These are phyloP conservation scores for Cuniculus paca DNA, from an alignment of 2,797 vertebrate genomes.

Conservation along the genomic window DNA sequence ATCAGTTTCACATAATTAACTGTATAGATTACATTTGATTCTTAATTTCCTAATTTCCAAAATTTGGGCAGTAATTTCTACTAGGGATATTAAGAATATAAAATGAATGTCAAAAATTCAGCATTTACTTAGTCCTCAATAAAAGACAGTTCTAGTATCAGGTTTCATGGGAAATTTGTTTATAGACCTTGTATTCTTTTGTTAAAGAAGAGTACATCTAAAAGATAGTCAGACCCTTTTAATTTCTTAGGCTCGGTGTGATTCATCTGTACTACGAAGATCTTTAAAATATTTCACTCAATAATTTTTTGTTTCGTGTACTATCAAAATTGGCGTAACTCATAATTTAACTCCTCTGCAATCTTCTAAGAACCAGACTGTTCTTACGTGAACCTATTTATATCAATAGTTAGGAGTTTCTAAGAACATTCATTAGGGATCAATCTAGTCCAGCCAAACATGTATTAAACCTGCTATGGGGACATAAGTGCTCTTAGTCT, in stretches of 20 bases:
- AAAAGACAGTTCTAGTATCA: not conserved
- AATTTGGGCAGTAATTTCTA: not conserved
- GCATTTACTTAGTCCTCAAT: not conserved
- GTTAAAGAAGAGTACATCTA: not conserved
- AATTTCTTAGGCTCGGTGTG: not conserved
- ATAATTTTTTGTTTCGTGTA: conserved; percentile 23
- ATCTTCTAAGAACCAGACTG: not conserved
- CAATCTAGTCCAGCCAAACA: not conserved
- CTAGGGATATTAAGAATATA: not conserved
- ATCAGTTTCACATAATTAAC: not conserved
- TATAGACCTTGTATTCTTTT: not conserved
- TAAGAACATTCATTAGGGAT: conserved; percentile 40
- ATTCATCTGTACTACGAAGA: conserved; percentile 49
- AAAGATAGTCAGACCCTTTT: not conserved
- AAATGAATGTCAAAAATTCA: not conserved
- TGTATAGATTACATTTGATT: not conserved
- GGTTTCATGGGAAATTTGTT: not conserved
- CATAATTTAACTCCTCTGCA: conserved; percentile 11
- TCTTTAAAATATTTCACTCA: conserved; percentile 47
- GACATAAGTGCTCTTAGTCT: conserved; percentile 4
- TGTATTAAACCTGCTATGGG: not conserved
- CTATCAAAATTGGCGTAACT: not conserved
- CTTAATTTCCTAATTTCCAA: not conserved
- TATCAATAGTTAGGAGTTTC: not conserved
- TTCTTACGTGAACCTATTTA: not conserved